Conservation (phyloP, 2,888 invertebrate species). For the Luffia ferchaultella region DNA sequence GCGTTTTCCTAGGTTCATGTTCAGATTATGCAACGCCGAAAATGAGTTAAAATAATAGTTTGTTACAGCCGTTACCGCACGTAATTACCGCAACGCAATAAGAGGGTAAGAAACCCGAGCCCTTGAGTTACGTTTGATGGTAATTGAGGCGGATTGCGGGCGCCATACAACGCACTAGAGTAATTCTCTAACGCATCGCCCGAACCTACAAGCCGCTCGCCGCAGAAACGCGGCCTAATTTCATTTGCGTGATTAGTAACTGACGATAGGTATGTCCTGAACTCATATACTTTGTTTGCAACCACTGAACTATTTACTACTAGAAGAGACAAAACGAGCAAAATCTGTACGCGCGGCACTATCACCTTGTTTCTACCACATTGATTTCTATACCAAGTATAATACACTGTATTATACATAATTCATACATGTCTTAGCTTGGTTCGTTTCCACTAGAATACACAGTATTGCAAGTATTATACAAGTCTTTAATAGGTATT, state of each 20-base stretch:
- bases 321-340: no score
- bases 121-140: background rate
- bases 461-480: no score
- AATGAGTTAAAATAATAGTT: no score
- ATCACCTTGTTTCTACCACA: no score
- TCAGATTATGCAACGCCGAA: no score
- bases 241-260: background rate
- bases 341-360: no score
- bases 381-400: background rate
- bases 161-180: no score
- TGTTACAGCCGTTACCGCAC: no score
- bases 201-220: no score
- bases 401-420: background rate
- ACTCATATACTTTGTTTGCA: background rate
- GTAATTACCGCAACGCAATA: background rate
- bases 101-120: background rate
- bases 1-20: no score
- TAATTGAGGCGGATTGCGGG: background rate
- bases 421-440: background rate
- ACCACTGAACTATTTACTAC: background rate
- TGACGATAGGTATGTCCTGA: background rate
- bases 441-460: no score
- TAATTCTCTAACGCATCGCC: background rate
- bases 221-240: background rate
- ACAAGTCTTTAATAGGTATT: no score